Evolutionary conservation across 2,797 vertebrate species (phyloP).

Genomic region (Sphaeramia orbicularis): DNA sequence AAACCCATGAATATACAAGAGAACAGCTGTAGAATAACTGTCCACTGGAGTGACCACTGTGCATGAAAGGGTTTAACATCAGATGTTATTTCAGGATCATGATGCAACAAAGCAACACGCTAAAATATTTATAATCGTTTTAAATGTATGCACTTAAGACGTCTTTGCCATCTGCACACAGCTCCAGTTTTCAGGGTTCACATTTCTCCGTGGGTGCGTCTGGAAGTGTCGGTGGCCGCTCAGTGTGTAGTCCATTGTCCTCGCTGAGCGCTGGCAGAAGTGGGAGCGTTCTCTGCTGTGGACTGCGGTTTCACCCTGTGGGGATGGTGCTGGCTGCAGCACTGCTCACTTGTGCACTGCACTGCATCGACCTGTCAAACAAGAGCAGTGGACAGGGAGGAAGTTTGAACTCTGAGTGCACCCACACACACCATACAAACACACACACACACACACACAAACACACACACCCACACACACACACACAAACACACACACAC

Average conservation of each 20-base stretch:
- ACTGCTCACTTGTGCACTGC: slow-evolving; percentile 7
- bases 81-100: background rate
- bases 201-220: background rate
- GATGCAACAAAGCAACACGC: too few relatives aligned
- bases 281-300: slow-evolving; percentile 8
- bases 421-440: background rate
- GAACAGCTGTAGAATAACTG: too few relatives aligned
- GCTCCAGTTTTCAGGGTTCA: background rate
- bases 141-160: too few relatives aligned
- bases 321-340: slow-evolving; percentile 28
- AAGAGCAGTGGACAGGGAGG: slow-evolving; percentile 8
- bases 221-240: too few relatives aligned
- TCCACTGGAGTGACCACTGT: too few relatives aligned
- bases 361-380: slow-evolving; percentile 26
- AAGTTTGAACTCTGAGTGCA: slow-evolving; percentile 26
- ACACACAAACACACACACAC: background rate
- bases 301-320: slow-evolving; percentile 25
- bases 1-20: too few relatives aligned
- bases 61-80: too few relatives aligned
- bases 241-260: background rate
- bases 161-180: too few relatives aligned
- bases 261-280: slow-evolving; percentile 1
- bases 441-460: too few relatives aligned
- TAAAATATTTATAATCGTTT: too few relatives aligned
- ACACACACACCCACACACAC: too few relatives aligned